phyloP scores from a whole-genome alignment of 2,113 vertebrate genomes.

The Anser cygnoides region DNA sequence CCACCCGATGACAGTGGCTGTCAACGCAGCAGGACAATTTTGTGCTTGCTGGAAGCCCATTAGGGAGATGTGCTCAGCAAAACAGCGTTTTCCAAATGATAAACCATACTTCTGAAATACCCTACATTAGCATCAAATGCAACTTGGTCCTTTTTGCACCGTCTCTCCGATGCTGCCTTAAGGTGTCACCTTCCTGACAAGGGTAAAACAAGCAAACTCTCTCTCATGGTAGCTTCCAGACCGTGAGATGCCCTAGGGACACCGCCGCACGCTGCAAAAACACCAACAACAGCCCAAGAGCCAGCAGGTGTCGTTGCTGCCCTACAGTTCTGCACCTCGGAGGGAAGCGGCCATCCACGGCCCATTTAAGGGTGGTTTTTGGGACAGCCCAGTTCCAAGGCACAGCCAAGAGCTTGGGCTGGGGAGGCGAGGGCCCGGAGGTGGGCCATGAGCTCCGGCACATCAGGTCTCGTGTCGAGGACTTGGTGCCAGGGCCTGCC shows the following conservation, averaged over 20 bases:
- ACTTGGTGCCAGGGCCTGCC: not conserved
- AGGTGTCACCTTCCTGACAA: not conserved
- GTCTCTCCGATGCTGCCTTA: fast-evolving
- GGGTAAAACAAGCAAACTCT: not conserved
- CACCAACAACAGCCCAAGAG: not conserved
- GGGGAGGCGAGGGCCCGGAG: not conserved
- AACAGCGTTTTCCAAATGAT: not conserved
- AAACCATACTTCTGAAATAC: not conserved
- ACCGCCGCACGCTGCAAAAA: not conserved
- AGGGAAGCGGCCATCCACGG: not conserved
- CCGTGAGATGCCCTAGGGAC: not conserved
- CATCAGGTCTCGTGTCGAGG: not conserved
- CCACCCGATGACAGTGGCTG: fast-evolving
- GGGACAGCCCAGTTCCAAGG: not conserved
- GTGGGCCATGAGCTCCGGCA: not conserved
- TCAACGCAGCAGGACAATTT: not conserved
- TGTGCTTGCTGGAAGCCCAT: fast-evolving
- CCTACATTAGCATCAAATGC: not conserved
- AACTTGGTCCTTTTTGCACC: not conserved
- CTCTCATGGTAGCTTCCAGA: too few relatives aligned
- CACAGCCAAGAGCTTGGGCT: too few relatives aligned
- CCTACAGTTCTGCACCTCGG: fast-evolving
- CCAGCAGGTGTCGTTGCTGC: not conserved
- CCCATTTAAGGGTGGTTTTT: not conserved
- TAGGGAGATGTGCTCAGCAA: fast-evolving